Percentiles rank a stretch among this genome's conserved stretches.
Conservation (phyloP, 2,888 invertebrate genomes). For the Phaedon cochleariae region DNA sequence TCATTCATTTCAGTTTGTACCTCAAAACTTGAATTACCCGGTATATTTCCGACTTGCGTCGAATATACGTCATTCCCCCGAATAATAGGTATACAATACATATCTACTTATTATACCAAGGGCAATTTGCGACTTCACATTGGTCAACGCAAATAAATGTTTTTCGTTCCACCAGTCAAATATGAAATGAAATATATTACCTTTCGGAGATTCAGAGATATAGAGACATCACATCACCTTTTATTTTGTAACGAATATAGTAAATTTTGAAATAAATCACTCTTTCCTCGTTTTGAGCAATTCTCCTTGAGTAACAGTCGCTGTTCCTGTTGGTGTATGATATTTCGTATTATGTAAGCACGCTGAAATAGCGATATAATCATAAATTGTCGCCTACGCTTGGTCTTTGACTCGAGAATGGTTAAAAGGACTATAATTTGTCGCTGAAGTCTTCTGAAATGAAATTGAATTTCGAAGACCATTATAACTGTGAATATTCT, state of each 20-base stretch:
- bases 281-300: neutral
- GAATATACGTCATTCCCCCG: too few species aligned
- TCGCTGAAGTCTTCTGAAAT: neutral
- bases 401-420: neutral
- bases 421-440: slow-evolving; percentile 1
- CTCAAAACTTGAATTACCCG: too few species aligned
- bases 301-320: neutral
- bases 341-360: neutral
- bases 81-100: too few species aligned
- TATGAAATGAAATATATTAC: neutral
- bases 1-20: too few species aligned
- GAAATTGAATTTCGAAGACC: neutral
- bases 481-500: neutral
- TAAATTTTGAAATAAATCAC: neutral
- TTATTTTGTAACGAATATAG: neutral
- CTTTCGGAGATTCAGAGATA: neutral
- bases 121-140: too few species aligned
- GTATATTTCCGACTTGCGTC: too few species aligned
- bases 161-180: neutral
- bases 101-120: too few species aligned
- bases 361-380: neutral
- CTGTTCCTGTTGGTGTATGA: neutral
- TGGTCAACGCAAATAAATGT: neutral
- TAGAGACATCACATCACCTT: neutral
- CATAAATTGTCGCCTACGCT: neutral